Evolutionary conservation across 2,113 vertebrate species (phyloP).

Genomic region (Poecilia latipinna): DNA sequence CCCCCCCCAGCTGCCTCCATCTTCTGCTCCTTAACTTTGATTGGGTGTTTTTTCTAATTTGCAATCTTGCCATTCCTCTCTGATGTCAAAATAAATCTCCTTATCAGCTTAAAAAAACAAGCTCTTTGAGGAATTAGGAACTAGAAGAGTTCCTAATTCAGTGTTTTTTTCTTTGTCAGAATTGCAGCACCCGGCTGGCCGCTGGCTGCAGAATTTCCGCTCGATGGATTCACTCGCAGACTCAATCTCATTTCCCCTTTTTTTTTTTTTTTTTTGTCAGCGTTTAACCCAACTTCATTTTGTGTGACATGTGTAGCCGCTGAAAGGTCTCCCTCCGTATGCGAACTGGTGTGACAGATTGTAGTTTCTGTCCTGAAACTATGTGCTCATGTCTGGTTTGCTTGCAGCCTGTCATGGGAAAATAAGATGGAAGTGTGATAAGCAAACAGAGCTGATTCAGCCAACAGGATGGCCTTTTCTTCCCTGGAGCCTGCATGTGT

Average conservation of each 20-base stretch:
- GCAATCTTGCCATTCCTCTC: conserved; percentile 18
- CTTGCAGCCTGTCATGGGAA: conserved; percentile 37
- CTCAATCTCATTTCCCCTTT: conserved; percentile 34
- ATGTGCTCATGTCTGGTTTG: background rate
- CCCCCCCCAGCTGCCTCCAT: too few species aligned
- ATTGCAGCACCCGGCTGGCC: conserved; percentile 13
- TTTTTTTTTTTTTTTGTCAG: background rate
- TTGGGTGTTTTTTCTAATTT: background rate
- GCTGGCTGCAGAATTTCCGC: conserved; percentile 37
- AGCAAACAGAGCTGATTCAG: conserved; percentile 49
- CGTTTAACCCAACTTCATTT: background rate
- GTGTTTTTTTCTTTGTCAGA: conserved; percentile 11
- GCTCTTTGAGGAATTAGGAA: conserved; percentile 20
- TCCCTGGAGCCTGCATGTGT: conserved; percentile 18
- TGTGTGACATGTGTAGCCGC: background rate
- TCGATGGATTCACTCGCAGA: conserved; percentile 3
- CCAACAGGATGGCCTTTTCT: conserved; percentile 20
- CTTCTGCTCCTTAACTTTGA: background rate
- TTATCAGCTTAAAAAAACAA: conserved; percentile 50
- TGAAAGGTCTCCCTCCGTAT: background rate
- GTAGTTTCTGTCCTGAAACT: background rate
- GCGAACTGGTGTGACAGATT: background rate
- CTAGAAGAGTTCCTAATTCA: conserved; percentile 8
- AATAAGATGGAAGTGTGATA: conserved; percentile 50
- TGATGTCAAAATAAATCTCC: conserved; percentile 14